phyloP scores from a whole-genome alignment of 2,888 invertebrate genomes.

The Isoperla grammatica region DNA sequence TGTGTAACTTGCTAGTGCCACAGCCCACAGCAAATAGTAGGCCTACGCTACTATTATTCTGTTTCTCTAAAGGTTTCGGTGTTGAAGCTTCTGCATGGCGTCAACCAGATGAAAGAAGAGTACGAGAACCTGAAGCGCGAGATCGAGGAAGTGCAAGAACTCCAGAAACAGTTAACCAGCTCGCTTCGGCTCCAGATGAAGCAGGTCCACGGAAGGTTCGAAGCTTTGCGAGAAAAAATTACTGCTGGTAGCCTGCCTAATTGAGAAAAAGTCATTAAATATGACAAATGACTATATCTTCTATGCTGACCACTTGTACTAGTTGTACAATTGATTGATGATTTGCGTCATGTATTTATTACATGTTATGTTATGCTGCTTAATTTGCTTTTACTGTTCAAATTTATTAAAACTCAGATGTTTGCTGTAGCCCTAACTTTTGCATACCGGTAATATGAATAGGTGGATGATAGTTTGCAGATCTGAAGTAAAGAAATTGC shows the following conservation, averaged over 20 bases:
- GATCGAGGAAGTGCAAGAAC: slow-evolving; percentile 70
- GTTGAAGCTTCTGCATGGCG: slow-evolving; percentile 66
- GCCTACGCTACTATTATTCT: background rate
- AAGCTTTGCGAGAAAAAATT: slow-evolving; percentile 24
- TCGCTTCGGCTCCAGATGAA: slow-evolving; percentile 67
- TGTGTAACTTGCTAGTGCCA: too few species aligned
- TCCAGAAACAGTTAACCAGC: slow-evolving; percentile 70
- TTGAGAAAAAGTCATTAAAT: slow-evolving; percentile 8
- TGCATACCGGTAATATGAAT: too few species aligned
- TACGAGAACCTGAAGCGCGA: slow-evolving; percentile 74
- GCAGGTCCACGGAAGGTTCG: slow-evolving; percentile 45
- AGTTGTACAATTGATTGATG: slow-evolving; percentile 4
- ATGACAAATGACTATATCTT: slow-evolving; percentile 1
- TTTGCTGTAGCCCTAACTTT: too few species aligned
- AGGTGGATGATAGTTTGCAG: too few species aligned
- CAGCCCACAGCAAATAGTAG: too few species aligned
- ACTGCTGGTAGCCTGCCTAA: background rate
- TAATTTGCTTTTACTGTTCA: slow-evolving; percentile 2
- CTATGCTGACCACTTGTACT: background rate
- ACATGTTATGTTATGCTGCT: too few species aligned
- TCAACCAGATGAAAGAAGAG: slow-evolving; percentile 67
- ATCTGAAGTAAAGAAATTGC: too few species aligned
- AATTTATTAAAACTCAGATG: background rate
- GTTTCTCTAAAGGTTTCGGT: slow-evolving; percentile 45
- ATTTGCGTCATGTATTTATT: slow-evolving; percentile 8